Evolutionary conservation across 2,113 vertebrate genomes (phyloP).

Genomic region (Rhagologus leucostigma): DNA sequence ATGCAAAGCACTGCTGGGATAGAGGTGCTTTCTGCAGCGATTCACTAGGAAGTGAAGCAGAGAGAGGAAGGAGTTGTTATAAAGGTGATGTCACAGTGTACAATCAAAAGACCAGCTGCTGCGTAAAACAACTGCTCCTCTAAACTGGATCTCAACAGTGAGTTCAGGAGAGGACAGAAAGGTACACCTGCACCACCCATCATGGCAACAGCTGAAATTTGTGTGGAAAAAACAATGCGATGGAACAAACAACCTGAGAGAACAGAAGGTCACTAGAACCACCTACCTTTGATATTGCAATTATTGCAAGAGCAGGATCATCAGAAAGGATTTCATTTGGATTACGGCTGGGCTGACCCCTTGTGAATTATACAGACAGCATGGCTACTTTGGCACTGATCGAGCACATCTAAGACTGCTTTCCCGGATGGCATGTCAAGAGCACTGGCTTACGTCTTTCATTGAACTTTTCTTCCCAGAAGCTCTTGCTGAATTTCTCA

Average conservation of each 20-base stretch:
- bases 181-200: not conserved
- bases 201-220: rapidly evolving
- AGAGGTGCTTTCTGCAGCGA: not conserved
- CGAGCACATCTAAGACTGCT: not conserved
- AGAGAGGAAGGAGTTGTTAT: not conserved
- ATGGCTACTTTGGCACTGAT: not conserved
- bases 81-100: not conserved
- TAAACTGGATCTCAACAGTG: not conserved
- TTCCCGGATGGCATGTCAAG: not conserved
- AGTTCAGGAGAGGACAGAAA: not conserved
- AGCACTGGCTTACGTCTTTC: not conserved
- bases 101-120: not conserved
- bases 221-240: rapidly evolving
- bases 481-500: not conserved
- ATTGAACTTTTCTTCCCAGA: not conserved
- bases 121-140: not conserved
- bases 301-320: not conserved
- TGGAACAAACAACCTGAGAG: not conserved
- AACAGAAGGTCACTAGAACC: not conserved
- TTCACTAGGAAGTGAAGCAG: not conserved
- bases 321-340: not conserved
- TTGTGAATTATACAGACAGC: not conserved
- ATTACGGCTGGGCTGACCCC: not conserved
- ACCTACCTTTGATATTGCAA: not conserved
- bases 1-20: not conserved